A percentile compares a stretch with the other conserved stretches of the same genome.
These are phyloP conservation scores for Cyanoramphus novaezelandiae DNA, from an alignment of 2,113 vertebrate species.

Conservation along the genomic window DNA sequence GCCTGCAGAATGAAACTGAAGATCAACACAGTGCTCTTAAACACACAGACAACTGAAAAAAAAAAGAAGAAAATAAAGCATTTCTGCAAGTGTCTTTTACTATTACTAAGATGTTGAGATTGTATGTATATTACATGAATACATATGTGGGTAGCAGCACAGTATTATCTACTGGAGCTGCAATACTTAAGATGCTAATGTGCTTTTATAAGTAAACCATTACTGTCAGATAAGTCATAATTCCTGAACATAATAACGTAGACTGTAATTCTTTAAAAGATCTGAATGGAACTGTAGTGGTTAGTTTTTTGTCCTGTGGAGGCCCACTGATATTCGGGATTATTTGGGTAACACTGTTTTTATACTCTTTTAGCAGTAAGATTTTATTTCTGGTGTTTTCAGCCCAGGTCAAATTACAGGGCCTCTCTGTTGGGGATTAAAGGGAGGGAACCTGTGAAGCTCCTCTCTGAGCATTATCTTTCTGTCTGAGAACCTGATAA, in stretches of 20 bases:
- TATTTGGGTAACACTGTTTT: background rate
- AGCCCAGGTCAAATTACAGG: background rate
- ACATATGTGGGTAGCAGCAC: background rate
- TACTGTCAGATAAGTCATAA: fast-evolving
- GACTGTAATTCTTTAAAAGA: background rate
- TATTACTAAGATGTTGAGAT: background rate
- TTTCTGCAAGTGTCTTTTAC: background rate
- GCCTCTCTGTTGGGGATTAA: background rate
- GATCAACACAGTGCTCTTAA: background rate
- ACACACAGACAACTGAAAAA: background rate
- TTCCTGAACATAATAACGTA: background rate
- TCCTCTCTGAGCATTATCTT: background rate
- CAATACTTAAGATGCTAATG: background rate
- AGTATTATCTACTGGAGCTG: background rate
- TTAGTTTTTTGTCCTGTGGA: background rate
- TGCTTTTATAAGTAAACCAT: background rate
- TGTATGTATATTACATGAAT: background rate
- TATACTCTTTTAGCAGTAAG: background rate
- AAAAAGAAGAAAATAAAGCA: background rate
- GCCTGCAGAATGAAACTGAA: background rate
- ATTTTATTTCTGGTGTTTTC: background rate
- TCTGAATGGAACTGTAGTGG: background rate
- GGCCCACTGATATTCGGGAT: background rate
- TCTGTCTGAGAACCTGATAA: background rate
- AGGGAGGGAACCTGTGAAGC: background rate